Percentiles rank a stretch among this genome's conserved stretches.
phyloP scores from a whole-genome alignment of 2,888 invertebrate genomes.

The Acleris literana region DNA sequence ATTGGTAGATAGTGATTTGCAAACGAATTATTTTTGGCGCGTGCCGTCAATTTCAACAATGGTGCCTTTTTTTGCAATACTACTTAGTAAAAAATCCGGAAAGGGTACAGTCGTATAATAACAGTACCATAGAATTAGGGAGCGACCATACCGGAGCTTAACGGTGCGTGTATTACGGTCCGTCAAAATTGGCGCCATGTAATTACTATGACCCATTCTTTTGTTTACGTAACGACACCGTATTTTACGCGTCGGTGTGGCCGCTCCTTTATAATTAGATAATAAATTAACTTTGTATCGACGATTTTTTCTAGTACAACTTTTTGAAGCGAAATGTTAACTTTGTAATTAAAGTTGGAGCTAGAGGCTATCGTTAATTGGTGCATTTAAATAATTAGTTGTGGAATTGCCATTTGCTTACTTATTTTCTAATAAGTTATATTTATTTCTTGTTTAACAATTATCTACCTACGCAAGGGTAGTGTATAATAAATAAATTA shows the following conservation, averaged over 20 bases:
- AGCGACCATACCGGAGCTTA: no score
- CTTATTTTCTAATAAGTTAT: slow-evolving; percentile 17
- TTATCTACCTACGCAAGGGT: neutral
- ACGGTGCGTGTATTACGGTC: no score
- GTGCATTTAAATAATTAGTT: slow-evolving; percentile 25
- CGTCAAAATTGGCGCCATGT: no score
- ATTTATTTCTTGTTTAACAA: slow-evolving; percentile 11
- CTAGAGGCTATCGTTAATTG: neutral
- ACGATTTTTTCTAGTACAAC: neutral
- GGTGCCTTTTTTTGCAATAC: slow-evolving; percentile 4
- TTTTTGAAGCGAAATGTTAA: neutral
- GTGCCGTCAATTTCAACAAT: neutral
- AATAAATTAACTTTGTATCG: neutral
- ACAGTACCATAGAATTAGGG: no score
- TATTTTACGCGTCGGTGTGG: no score
- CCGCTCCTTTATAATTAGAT: no score
- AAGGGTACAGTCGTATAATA: no score
- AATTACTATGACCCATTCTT: no score
- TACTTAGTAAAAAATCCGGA: no score
- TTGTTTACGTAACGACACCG: no score
- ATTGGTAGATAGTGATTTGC: no score
- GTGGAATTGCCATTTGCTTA: neutral
- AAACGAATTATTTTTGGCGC: no score
- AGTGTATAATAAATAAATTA: neutral
- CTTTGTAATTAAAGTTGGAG: neutral